phyloP scores from a whole-genome alignment of 2,888 invertebrate genomes.

The Baronia brevicornis region DNA sequence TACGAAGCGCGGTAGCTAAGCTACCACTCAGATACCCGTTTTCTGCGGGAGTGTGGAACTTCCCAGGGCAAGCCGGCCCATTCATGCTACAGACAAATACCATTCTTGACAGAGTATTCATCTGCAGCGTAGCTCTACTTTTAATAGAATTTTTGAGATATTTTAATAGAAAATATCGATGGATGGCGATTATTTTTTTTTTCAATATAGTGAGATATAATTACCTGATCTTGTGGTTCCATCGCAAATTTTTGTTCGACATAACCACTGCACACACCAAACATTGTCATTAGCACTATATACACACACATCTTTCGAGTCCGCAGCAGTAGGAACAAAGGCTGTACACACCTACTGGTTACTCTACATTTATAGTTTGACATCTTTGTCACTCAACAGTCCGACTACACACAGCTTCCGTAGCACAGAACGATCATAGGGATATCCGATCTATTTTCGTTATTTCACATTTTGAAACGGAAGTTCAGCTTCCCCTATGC shows the following conservation, averaged over 20 bases:
- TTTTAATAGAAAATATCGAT: too few species aligned
- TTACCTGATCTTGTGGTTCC: constrained; percentile 89
- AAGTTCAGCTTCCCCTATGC: constrained; percentile 44
- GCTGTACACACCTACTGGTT: constrained; percentile 53
- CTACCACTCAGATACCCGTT: too few species aligned
- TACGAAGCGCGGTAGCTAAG: too few species aligned
- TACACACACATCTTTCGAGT: constrained; percentile 39
- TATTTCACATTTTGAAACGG: constrained; percentile 56
- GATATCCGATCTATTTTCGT: constrained; percentile 47
- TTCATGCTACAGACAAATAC: too few species aligned
- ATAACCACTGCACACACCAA: constrained; percentile 51
- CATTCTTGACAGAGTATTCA: too few species aligned
- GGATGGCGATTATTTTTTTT: too few species aligned
- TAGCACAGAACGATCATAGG: constrained; percentile 35
- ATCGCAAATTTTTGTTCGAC: constrained; percentile 90
- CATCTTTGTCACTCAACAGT: constrained; percentile 34
- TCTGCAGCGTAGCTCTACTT: too few species aligned
- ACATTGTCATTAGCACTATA: constrained; percentile 28
- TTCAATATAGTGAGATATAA: too few species aligned
- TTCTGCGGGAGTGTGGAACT: too few species aligned
- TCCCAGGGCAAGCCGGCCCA: too few species aligned
- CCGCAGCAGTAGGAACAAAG: constrained; percentile 59
- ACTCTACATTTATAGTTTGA: constrained; percentile 41
- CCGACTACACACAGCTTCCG: constrained; percentile 17
- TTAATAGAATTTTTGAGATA: constrained; percentile 3